Conservation (phyloP, 2,113 vertebrate species). For the Rhabdomys dilectus region DNA sequence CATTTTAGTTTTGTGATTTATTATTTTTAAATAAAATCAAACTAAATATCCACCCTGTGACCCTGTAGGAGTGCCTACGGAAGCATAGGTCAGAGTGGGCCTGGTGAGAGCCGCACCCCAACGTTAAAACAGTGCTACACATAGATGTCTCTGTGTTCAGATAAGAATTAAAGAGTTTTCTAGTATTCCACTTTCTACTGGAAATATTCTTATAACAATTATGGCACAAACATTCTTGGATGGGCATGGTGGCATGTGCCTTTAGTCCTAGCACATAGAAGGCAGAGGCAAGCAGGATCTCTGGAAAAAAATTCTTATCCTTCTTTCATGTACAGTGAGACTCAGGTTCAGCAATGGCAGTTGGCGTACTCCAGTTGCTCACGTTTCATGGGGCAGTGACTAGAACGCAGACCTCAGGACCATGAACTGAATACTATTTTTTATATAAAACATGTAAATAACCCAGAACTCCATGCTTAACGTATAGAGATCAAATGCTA, state of each 20-base stretch:
- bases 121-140: background rate
- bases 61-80: conserved; percentile 63
- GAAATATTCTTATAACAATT: background rate
- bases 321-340: background rate
- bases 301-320: background rate
- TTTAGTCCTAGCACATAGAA: too few species aligned
- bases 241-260: background rate
- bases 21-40: conserved; percentile 81
- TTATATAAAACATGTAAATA: conserved; percentile 2
- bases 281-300: background rate
- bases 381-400: background rate
- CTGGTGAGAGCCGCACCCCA: background rate
- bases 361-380: background rate
- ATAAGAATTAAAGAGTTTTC: conserved; percentile 60
- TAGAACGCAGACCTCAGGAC: background rate
- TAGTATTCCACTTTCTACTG: conserved; percentile 60
- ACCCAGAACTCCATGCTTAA: conserved; percentile 17
- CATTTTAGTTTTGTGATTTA: conserved; percentile 82
- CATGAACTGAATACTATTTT: background rate
- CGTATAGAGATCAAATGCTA: conserved; percentile 34
- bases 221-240: background rate
- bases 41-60: conserved; percentile 64
- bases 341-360: conserved; percentile 29
- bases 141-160: conserved; percentile 67
- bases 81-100: conserved; percentile 79